Conservation (phyloP, 2,113 vertebrate species). For the Sylvia atricapilla region DNA sequence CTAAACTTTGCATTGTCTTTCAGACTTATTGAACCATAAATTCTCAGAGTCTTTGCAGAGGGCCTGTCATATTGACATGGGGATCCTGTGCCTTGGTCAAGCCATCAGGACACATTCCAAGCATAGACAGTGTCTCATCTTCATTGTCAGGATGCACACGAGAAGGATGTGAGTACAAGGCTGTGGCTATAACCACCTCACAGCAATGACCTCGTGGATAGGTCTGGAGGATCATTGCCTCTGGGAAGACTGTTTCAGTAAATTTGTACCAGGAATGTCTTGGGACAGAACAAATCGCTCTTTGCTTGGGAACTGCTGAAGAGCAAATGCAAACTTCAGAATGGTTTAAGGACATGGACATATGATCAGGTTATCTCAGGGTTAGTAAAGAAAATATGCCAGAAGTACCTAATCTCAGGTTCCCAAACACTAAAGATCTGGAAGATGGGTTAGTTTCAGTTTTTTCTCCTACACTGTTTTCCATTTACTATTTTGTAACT, state of each 20-base stretch:
- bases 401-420: background rate
- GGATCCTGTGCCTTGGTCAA: background rate
- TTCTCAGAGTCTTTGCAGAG: background rate
- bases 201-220: background rate
- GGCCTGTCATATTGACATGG: background rate
- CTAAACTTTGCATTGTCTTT: background rate
- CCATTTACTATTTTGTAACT: accelerated
- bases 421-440: background rate
- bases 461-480: background rate
- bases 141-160: too few relatives aligned
- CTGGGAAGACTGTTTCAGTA: background rate
- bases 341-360: background rate
- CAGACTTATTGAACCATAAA: background rate
- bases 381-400: background rate
- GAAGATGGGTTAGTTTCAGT: background rate
- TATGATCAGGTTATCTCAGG: background rate
- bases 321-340: background rate
- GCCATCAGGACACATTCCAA: background rate
- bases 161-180: background rate
- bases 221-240: background rate
- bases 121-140: background rate
- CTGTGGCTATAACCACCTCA: background rate
- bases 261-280: background rate
- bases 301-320: background rate
- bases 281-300: accelerated